Evolutionary conservation across 2,113 vertebrate species (phyloP), one percentile per base, ranked within the genome.

Genomic region (Oostethus manadensis): DNA sequence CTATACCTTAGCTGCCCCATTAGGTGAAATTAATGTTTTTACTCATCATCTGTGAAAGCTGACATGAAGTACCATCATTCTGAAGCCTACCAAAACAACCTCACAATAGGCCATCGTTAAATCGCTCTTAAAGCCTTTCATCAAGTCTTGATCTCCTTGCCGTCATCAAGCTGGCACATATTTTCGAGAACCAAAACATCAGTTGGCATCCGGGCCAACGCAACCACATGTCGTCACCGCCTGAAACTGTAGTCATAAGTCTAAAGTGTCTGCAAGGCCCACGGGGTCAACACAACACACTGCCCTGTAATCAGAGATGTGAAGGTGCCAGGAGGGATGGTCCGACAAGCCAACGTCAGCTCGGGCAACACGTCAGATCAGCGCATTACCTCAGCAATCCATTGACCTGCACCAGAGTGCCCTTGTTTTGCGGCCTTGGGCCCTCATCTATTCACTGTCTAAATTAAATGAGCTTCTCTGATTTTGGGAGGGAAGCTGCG

Each of bases 161-260:
- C 62, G 58, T 64, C 16, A n/a, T 55, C 51, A 57, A 50, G 66
- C 53, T 73, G 43, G 62, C 62, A 66, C 57, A 43, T 49, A 56
- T 74, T 42, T 61, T 47, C 49, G 55, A 44, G 62, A 61, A 18
- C 44, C 55, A 26, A 47, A 40, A 68, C 51, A 58, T 55, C 68
- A 54, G 46, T 56, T 61, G 62, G 68, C 65, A 57, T 47, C 46
- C 21, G 38, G 43, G 18, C 46, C 8, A 76, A 48, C 48, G 29
- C 55, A 42, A 65, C 60, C 60, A 40, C 61, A 75, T 75, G 65
- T 70, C 65, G 58, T 84, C 80, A 76, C 70, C 33, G 23, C 1
- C 70, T 85, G 86, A 84, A 82, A 86, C 80, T 1, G 13, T 74
- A 83, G 38, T 53, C 23, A 77, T 73, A 64, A 74, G 81, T 76